These are phyloP conservation scores for Bimastos eiseni DNA, from an alignment of 2,888 invertebrate species.

Conservation along the genomic window DNA sequence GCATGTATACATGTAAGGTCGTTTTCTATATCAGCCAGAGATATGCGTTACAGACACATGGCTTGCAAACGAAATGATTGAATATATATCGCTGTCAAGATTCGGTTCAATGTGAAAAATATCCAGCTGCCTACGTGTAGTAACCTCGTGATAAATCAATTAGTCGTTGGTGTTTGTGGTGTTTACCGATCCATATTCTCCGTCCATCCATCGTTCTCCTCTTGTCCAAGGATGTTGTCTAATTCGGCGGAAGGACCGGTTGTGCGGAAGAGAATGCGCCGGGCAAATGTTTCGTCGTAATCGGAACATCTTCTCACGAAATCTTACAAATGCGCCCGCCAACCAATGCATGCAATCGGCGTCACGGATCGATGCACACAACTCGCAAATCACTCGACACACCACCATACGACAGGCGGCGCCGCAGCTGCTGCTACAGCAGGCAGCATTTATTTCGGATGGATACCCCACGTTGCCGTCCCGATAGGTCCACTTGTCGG, in stretches of 20 bases:
- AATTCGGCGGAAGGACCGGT: not conserved
- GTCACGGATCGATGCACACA: no score
- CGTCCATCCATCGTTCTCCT: not conserved
- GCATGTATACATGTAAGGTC: no score
- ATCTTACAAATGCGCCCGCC: conserved; percentile 6
- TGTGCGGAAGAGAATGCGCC: not conserved
- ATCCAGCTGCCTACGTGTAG: not conserved
- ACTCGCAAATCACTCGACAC: not conserved
- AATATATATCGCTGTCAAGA: not conserved
- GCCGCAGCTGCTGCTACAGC: not conserved
- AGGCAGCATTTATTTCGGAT: not conserved
- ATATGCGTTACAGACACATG: not conserved
- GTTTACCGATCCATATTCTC: conserved; percentile 7
- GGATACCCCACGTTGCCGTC: not conserved
- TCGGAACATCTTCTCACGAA: not conserved
- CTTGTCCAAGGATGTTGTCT: conserved; percentile 2
- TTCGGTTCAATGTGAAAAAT: not conserved
- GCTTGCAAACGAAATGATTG: not conserved
- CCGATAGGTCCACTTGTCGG: not conserved
- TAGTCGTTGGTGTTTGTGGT: not conserved
- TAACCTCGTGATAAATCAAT: not conserved
- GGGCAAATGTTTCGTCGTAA: not conserved
- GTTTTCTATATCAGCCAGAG: not conserved
- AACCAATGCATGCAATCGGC: not conserved
- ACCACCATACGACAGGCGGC: not conserved